Base-by-base conservation (phyloP, 2,888 invertebrate species). In the Nesidiocoris tenuis region DNA sequence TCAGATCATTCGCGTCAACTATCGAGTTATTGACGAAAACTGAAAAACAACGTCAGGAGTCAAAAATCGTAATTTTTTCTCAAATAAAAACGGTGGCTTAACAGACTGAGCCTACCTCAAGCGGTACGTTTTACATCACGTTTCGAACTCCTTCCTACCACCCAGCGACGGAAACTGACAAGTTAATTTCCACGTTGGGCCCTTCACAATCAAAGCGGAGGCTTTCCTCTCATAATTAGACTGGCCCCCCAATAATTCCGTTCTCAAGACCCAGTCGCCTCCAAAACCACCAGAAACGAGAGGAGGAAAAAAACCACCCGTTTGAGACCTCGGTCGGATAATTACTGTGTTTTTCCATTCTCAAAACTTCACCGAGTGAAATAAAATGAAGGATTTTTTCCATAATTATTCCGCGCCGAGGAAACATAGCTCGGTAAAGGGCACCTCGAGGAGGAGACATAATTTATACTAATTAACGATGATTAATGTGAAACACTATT, bases 381-480 rank as follows among this genome's bases (percentile, higher is more conserved):
- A 65, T 39, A 39, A 65, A 19, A 65, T 19, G 64, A 25, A 65
- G 39, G 39, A 65, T 19, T 39, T 21, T 18, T 18, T 39, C 22
- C 65, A 22, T n/a, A 65, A 16, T 18, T 7, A 39, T 65, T 65
- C 25, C 19, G 24, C 54, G 22, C 16, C n/a, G 16, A 67, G 22
- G 18, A 54, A 56, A 25, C 67, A 55, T 18, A 18, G 21, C 55
- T 12, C 56, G 22, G 22, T 56, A 25, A 54, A 22, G 18, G 55
- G 22, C 56, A 39, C 67, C 54, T 39, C 12, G 39, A 12, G 39
- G 5, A 12, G 39, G 55, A 55, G 22, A 54, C 67, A 67, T 67
- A 67, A 67, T 67, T 67, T 67, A 67, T 67, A 67, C 67, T 67
- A 67, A 67, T 67, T 67, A 67, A 67, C 22, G 67, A 67, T 56